phyloP scores from a whole-genome alignment of 2,888 invertebrate genomes.

The Ecliptopera silaceata region DNA sequence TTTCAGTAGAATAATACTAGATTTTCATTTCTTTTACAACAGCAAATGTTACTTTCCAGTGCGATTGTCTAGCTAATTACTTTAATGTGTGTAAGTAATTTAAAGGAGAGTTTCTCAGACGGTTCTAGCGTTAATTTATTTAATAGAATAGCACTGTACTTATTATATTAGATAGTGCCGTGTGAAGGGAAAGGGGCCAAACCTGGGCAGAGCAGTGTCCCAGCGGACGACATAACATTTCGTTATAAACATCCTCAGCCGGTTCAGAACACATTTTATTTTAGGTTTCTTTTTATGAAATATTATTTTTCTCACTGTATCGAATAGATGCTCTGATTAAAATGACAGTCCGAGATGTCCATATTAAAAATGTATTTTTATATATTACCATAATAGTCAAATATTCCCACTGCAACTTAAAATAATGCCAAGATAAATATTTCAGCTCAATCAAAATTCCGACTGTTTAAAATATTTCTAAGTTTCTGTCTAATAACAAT shows the following conservation, averaged over 20 bases:
- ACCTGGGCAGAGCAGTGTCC: constrained; percentile 49
- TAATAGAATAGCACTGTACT: constrained; percentile 48
- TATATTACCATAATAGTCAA: constrained; percentile 57
- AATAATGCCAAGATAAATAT: constrained; percentile 22
- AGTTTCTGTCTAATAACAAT: no score
- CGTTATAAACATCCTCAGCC: constrained; percentile 63
- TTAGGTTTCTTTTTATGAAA: constrained; percentile 66
- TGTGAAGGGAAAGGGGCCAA: constrained; percentile 44
- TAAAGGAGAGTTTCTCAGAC: background rate
- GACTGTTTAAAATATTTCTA: no score
- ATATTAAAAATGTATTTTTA: constrained; percentile 77
- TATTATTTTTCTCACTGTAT: constrained; percentile 66
- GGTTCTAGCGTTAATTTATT: constrained; percentile 45
- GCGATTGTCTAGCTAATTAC: constrained; percentile 15
- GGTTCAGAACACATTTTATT: constrained; percentile 58
- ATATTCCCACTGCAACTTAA: constrained; percentile 63
- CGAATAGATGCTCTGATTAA: constrained; percentile 69
- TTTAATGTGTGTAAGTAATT: constrained; percentile 12
- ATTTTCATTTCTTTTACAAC: background rate
- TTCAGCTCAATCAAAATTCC: background rate
- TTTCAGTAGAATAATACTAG: background rate
- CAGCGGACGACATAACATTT: constrained; percentile 63
- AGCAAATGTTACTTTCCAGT: background rate
- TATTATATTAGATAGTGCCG: constrained; percentile 50
- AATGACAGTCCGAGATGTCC: constrained; percentile 68